Base-by-base conservation (phyloP, 1,140 invertebrate genomes). In the Ganaspis sp. region DNA sequence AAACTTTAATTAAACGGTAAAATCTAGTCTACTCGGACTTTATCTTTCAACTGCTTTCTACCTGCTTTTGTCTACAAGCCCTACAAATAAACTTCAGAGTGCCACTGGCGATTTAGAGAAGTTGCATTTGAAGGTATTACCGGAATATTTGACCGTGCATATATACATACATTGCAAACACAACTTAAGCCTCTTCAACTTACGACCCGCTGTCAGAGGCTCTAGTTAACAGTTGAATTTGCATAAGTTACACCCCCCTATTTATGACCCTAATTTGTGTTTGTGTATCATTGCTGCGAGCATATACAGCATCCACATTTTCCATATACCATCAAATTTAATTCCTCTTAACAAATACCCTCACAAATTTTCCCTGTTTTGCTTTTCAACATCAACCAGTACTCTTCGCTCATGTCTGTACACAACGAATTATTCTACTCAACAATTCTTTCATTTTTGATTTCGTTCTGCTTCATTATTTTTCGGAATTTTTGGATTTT, bases 101-200 rank as follows among this genome's bases (percentile, higher is more conserved):
- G 73, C 58, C 29, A 73, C 37, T 34, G 45, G 74, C 77, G 26
- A 78, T 73, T 73, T 64, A 70, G 23, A 81, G 53, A 72, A 74
- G 76, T 72, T 78, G 23, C 64, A 42, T 75, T 77, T 74, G 76
- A 34, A 73, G 72, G 72, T 76, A 76, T 75, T 75, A 64, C n/a
- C 29, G 73, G 70, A 75, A 78, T 78, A 78, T 78, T 76, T 81
- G 80, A 81, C 78, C 78, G 72, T 64, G 23, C 58, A 34, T 64
- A 29, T 29, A 34, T 74, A 76, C 70, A 76, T 76, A 78, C 72
- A 78, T 54, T 81, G 74, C 75, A 81, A 81, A 81, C 77, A 76
- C 70, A 72, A 75, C 72, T 49, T 81, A 76, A 81, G 76, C 80
- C 70, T 70, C 76, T 81, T 77, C 72, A 81, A 81, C 76, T 70